phyloP scores from a whole-genome alignment of 2,797 vertebrate species.

The Pelochelys cantorii region DNA sequence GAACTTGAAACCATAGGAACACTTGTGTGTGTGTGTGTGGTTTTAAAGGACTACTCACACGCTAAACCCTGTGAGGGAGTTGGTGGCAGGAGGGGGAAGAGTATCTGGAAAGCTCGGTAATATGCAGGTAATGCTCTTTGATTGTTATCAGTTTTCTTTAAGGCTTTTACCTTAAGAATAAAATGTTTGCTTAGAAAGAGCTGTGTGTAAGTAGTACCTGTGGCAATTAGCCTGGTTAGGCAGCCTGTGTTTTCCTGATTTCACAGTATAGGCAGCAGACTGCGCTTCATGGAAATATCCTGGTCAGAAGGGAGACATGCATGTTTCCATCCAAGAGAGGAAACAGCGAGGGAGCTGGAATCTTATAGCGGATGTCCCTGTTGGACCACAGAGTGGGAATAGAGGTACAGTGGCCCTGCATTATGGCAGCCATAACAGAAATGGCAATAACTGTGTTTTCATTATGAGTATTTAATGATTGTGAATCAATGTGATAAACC shows the following conservation, averaged over 20 bases:
- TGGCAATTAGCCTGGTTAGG: not conserved
- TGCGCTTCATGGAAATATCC: not conserved
- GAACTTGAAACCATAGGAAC: not conserved
- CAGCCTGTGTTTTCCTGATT: not conserved
- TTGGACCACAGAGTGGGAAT: not conserved
- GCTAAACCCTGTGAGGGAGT: not conserved
- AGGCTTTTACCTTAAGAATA: not conserved
- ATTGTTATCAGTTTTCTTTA: not conserved
- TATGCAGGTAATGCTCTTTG: not conserved
- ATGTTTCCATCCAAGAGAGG: not conserved
- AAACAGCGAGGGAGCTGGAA: not conserved
- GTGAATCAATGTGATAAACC: not conserved
- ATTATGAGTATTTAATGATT: not conserved
- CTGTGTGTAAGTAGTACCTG: not conserved
- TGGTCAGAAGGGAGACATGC: not conserved
- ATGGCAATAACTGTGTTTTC: not conserved
- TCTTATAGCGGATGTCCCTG: not conserved
- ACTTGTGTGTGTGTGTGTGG: not conserved
- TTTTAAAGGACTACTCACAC: not conserved
- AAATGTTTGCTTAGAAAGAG: not conserved
- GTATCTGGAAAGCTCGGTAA: not conserved
- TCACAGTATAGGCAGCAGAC: not conserved
- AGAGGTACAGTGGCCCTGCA: not conserved
- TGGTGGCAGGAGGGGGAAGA: not conserved
- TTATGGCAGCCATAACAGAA: fast-evolving